Base-by-base conservation (phyloP, 2,888 invertebrate species). In the Nebria brevicollis region DNA sequence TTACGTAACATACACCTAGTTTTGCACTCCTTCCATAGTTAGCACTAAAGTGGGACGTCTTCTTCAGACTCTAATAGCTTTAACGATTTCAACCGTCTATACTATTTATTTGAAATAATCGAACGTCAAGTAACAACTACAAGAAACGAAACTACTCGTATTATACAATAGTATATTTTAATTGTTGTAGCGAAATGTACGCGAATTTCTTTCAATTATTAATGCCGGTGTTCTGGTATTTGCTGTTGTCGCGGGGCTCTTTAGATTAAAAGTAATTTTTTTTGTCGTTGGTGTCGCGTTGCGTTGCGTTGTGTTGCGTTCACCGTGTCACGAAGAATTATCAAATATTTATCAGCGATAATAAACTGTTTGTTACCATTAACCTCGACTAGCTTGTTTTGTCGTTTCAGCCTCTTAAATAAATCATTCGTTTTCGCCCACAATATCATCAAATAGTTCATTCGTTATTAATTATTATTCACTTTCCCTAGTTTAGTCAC, bases 121-220 rank as follows among this genome's bases (percentile, higher is more conserved):
- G 4, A 20, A 20, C 20, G 20, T 20, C 20, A 20, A 20, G 20
- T 20, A 20, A 20, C 20, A 20, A 20, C 20, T 20, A 20, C 20
- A 20, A 20, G 20, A 20, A 20, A 54, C 54, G 13, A 54, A 7
- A 7, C 2, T 54, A 5, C 3, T 54, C 11, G 2, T 1, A 54
- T 2, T 13, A 54, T 7, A 54, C 54, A 43, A 6, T 54, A 54
- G 54, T 54, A 13, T 2, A 54, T 54, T 54, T 54, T 54, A 54
- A 54, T 54, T 2, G 8, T 54, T 6, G 73, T 73, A 78, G 73
- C 68, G 75, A 79, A 80, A 75, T 75, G 75, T 70, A 64, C 66
- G 75, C 13, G 54, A 54, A 8, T 54, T 11, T 54, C 68, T 68
- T 80, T 75, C 70, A 75, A 80, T 80, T 80, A 75, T 80, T 68